Evolutionary conservation across 23 tunicate genomes (phyloP).

Genomic region (Ascidia mentula): DNA sequence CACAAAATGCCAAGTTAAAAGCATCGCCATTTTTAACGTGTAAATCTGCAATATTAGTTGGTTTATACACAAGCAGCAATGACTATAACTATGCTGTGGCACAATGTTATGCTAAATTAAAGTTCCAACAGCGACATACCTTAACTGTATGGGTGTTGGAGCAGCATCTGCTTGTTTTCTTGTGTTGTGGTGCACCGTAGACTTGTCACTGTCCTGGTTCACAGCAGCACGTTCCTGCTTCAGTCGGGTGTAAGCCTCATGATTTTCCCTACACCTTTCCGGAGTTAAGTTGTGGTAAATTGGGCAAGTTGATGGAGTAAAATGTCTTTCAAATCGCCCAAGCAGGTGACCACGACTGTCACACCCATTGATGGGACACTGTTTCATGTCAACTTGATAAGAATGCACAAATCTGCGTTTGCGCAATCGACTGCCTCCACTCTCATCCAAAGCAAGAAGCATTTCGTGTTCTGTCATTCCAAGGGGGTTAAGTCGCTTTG

Average conservation of each 20-base stretch:
- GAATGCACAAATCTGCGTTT: constrained; percentile 62
- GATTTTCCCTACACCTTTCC: constrained; percentile 74
- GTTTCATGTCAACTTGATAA: constrained; percentile 80
- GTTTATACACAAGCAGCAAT: no score
- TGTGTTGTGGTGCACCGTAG: constrained; percentile 62
- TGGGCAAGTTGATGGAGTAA: constrained; percentile 82
- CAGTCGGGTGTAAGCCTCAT: constrained; percentile 71
- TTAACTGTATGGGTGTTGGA: constrained; percentile 52
- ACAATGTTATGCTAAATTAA: no score
- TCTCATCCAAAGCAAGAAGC: constrained; percentile 55
- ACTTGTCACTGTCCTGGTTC: constrained; percentile 25
- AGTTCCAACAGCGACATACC: no score
- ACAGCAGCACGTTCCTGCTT: constrained; percentile 61
- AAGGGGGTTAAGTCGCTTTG: constrained; percentile 55
- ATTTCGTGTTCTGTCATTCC: constrained; percentile 71
- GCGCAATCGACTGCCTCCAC: constrained; percentile 64
- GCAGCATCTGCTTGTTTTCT: constrained; percentile 67
- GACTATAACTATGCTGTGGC: no score
- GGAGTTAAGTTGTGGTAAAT: constrained; percentile 91
- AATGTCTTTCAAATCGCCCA: constrained; percentile 87
- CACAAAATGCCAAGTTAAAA: no score
- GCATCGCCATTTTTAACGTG: no score
- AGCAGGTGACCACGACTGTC: constrained; percentile 83
- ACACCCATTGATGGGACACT: constrained; percentile 89
- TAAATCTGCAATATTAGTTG: no score